phyloP scores from a whole-genome alignment of 1,140 invertebrate species.

The Sycobia sp. region DNA sequence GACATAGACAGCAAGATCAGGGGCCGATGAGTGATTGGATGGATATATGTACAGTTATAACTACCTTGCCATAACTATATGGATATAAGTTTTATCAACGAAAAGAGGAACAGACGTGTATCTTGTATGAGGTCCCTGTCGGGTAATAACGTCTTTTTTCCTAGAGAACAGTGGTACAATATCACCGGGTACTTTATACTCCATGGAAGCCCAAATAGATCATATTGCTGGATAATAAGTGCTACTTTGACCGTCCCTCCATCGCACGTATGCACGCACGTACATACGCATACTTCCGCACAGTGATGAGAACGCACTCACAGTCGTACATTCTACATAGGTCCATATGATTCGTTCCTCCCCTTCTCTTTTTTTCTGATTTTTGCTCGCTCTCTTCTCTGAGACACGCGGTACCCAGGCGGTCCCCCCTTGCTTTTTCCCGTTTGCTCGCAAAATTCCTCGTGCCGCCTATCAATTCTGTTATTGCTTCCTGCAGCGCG shows the following conservation, averaged over 20 bases:
- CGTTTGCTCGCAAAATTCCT: constrained; percentile 56
- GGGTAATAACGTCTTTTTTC: constrained; percentile 58
- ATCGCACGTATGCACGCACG: not conserved
- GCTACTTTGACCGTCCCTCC: constrained; percentile 38
- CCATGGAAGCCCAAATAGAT: constrained; percentile 60
- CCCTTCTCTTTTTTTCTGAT: constrained; percentile 35
- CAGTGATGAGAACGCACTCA: too few relatives aligned
- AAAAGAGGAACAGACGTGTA: constrained; percentile 5
- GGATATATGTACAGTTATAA: not conserved
- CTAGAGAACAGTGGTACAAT: constrained; percentile 57
- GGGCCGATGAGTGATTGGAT: too few relatives aligned
- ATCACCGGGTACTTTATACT: constrained; percentile 55
- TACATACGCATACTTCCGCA: not conserved
- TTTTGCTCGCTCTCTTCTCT: constrained; percentile 9
- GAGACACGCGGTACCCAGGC: constrained; percentile 4
- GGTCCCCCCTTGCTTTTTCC: constrained; percentile 43
- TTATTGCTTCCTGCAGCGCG: constrained; percentile 43
- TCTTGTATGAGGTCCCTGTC: constrained; percentile 53
- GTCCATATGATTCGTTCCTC: too few relatives aligned
- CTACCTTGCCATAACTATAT: constrained; percentile 39
- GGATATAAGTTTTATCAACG: constrained; percentile 41
- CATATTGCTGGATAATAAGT: constrained; percentile 48
- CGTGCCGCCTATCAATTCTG: constrained; percentile 55
- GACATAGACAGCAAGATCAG: not conserved
- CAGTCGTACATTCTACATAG: too few relatives aligned